A percentile compares a stretch with the other conserved stretches of the same genome.
Conservation (phyloP, 2,888 invertebrate species). For the Callyntrura guangdongensis region DNA sequence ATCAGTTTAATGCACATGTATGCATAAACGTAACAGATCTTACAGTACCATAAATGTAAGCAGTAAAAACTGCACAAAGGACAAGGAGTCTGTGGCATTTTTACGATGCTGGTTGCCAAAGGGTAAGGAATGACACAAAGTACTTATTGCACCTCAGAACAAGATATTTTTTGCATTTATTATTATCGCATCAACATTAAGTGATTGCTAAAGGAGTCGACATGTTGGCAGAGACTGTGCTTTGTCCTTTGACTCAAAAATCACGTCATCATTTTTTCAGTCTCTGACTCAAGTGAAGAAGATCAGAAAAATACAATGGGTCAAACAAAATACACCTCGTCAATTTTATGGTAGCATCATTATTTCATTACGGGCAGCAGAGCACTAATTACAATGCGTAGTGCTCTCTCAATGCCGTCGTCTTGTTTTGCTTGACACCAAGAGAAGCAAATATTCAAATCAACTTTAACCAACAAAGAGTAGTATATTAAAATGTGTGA, state of each 20-base stretch:
- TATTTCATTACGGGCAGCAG: not conserved
- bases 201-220: not conserved
- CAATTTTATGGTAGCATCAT: not conserved
- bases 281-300: constrained; percentile 9
- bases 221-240: not conserved
- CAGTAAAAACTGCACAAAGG: not conserved
- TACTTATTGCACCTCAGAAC: not conserved
- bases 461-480: too few relatives aligned
- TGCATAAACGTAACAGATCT: not conserved
- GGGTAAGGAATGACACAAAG: not conserved
- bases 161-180: not conserved
- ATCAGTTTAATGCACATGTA: not conserved
- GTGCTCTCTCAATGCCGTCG: not conserved
- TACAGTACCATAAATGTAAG: not conserved
- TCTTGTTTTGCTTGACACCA: not conserved
- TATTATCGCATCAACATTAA: not conserved
- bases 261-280: constrained; percentile 1
- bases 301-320: constrained; percentile 8
- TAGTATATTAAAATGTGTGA: too few relatives aligned
- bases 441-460: too few relatives aligned
- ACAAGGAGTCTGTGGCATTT: not conserved
- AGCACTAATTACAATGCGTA: not conserved
- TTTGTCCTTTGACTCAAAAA: not conserved
- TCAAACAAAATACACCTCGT: not conserved
- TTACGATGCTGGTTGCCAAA: not conserved